These are phyloP conservation scores for Ameiurus melas DNA, from an alignment of 2,113 vertebrate species.

Conservation along the genomic window DNA sequence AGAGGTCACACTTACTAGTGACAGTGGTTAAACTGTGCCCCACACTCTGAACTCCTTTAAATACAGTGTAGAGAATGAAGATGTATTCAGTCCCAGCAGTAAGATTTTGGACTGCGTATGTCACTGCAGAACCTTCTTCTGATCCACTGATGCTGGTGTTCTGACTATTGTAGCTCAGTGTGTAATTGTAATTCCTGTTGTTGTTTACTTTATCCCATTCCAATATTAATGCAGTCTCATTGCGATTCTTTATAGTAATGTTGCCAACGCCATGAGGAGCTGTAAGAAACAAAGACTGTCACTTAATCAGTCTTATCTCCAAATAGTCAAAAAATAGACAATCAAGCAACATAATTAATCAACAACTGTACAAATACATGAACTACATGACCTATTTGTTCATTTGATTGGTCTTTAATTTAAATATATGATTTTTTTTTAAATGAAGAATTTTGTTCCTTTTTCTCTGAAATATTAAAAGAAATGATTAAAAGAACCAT, in stretches of 20 bases:
- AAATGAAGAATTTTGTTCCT: too few relatives aligned
- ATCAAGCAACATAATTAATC: background rate
- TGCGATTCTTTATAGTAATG: background rate
- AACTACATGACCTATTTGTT: too few relatives aligned
- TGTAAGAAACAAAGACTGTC: background rate
- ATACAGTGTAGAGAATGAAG: conserved; percentile 43
- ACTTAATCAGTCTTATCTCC: background rate
- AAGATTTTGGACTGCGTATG: background rate
- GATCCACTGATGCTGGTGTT: background rate
- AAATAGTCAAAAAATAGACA: background rate
- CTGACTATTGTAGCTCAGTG: background rate
- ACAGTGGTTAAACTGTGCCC: background rate
- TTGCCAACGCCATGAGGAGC: background rate
- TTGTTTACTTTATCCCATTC: conserved; percentile 41
- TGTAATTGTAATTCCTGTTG: background rate
- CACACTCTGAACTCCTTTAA: background rate
- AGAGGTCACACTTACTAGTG: conserved; percentile 33
- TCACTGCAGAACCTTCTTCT: accelerated
- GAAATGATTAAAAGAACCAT: background rate
- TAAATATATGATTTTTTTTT: too few relatives aligned
- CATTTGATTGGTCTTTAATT: too few relatives aligned
- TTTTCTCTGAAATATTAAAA: too few relatives aligned
- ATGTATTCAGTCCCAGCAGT: conserved; percentile 23
- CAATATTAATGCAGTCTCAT: conserved; percentile 34
- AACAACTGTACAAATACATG: too few relatives aligned